These are phyloP conservation scores for Dipodomys merriami DNA, from an alignment of 2,113 vertebrate species.

Conservation along the genomic window DNA sequence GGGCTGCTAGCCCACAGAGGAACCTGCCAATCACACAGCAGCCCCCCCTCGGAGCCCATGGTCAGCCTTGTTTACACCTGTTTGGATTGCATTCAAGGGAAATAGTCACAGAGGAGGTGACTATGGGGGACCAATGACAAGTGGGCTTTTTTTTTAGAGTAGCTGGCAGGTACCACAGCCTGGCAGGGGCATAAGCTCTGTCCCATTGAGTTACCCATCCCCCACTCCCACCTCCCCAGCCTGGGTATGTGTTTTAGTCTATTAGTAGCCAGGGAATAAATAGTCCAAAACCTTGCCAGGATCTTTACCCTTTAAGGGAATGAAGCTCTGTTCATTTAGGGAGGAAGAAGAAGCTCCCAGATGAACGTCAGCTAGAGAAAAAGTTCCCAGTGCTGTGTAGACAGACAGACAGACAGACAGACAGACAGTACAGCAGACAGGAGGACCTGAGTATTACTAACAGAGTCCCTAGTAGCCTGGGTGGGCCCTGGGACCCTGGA, in stretches of 20 bases:
- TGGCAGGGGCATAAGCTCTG: accelerated
- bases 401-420: neutral
- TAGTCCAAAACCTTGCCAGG: constrained; percentile 30
- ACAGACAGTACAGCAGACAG: neutral
- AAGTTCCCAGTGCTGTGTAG: neutral
- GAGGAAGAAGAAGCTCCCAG: neutral
- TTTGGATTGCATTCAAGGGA: neutral
- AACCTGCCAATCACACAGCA: neutral
- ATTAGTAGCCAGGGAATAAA: constrained; percentile 68
- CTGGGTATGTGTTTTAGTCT: constrained; percentile 22
- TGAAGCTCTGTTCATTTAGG: constrained; percentile 55
- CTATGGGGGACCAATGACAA: neutral
- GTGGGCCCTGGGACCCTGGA: neutral
- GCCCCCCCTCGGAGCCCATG: neutral
- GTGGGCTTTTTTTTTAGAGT: neutral
- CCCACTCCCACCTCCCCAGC: neutral
- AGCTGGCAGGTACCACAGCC: neutral
- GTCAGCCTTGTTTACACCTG: neutral
- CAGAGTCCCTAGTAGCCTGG: neutral
- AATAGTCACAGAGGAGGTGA: neutral
- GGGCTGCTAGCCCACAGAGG: no score
- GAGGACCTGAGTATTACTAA: neutral
- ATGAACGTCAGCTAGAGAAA: neutral
- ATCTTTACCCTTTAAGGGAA: constrained; percentile 77
- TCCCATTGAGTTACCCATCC: no score